A percentile compares a stretch with the other conserved stretches of the same genome.
Conservation (phyloP, 2,113 vertebrate species). For the Osmerus eperlanus region DNA sequence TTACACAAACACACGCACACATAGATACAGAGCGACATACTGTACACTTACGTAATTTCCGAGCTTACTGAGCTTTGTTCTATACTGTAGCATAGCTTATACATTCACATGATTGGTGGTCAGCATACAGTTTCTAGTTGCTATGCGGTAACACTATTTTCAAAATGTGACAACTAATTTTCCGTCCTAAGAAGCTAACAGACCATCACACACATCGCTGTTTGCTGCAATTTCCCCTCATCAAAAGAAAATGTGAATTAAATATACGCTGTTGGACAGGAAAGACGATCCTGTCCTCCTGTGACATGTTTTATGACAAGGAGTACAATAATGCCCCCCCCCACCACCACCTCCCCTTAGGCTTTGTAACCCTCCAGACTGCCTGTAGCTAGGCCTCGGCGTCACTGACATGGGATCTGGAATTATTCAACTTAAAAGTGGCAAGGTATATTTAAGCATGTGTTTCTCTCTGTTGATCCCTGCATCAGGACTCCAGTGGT, state of each 20-base stretch:
- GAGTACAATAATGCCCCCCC: constrained; percentile 2
- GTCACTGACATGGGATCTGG: constrained; percentile 28
- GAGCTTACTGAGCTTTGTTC: neutral
- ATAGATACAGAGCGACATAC: neutral
- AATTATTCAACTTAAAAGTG: constrained; percentile 22
- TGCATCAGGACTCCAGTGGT: neutral
- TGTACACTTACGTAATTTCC: neutral
- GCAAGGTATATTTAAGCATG: neutral
- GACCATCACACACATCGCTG: constrained; percentile 34
- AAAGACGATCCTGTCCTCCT: constrained; percentile 21
- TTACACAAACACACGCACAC: neutral
- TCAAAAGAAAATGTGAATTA: constrained; percentile 23
- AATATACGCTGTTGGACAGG: constrained; percentile 15
- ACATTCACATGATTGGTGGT: constrained; percentile 5
- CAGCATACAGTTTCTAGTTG: constrained; percentile 21
- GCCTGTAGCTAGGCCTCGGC: neutral
- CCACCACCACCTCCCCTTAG: neutral
- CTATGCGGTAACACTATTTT: constrained; percentile 7
- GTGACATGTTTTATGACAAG: constrained; percentile 23
- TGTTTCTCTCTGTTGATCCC: neutral
- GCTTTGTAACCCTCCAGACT: constrained; percentile 11
- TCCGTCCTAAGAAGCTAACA: constrained; percentile 21
- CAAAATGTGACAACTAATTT: constrained; percentile 16
- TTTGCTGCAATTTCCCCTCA: constrained; percentile 10
- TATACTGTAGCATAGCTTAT: neutral